Evolutionary conservation across 1,140 invertebrate species (phyloP).

Genomic region (Drosophila equinoxialis): DNA sequence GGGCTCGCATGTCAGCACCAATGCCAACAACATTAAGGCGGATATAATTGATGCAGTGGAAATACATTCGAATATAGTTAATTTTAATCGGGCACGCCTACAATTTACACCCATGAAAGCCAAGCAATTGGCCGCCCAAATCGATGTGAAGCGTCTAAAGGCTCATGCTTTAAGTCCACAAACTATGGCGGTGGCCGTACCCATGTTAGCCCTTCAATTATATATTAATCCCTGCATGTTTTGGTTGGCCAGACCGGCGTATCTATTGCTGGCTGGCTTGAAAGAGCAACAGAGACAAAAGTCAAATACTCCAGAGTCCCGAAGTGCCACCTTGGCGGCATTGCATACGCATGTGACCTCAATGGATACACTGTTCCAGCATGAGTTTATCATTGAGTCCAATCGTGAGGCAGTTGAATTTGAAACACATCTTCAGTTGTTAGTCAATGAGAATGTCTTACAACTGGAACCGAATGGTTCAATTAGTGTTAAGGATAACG

Average conservation of each 20-base stretch:
- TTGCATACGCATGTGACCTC: constrained; percentile 58
- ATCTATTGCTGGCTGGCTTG: constrained; percentile 84
- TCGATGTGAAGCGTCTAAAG: constrained; percentile 84
- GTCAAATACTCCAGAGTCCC: constrained; percentile 20
- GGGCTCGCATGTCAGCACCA: constrained; percentile 84
- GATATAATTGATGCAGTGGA: constrained; percentile 82
- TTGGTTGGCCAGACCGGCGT: constrained; percentile 86
- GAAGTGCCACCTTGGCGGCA: constrained; percentile 41
- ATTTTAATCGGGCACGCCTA: constrained; percentile 52
- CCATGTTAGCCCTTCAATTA: constrained; percentile 88
- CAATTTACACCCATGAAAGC: constrained; percentile 64
- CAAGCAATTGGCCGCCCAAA: constrained; percentile 81
- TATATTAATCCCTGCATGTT: constrained; percentile 89
- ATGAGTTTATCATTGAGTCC: constrained; percentile 79
- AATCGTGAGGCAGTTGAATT: constrained; percentile 78
- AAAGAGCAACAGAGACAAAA: constrained; percentile 58
- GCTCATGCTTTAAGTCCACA: constrained; percentile 86
- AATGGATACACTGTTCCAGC: constrained; percentile 75
- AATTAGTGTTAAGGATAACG: constrained; percentile 66
- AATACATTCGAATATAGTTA: constrained; percentile 78
- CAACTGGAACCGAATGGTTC: constrained; percentile 40
- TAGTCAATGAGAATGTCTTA: constrained; percentile 56
- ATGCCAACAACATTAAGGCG: constrained; percentile 81
- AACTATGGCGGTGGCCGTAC: constrained; percentile 87
- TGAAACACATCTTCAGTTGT: constrained; percentile 60